Evolutionary conservation across 1,140 invertebrate genomes (phyloP), one percentile per base, ranked within the genome.

Genomic region (Drosophila lacteicornis): DNA sequence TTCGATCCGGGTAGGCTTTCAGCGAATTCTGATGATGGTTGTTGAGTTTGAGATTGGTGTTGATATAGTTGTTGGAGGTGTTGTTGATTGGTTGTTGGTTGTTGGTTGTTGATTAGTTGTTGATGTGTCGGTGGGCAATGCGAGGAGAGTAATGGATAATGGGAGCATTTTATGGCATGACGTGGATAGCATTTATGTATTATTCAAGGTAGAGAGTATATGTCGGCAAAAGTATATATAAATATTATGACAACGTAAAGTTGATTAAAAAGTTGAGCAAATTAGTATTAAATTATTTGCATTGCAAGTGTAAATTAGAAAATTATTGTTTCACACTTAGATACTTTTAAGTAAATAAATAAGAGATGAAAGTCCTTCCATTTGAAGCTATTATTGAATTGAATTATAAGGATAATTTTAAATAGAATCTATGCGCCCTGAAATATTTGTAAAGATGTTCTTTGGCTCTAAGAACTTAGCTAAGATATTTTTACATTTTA

Each of bases 1-100:
- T 95, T 96, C 79, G 96, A 96, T 90, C 96, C 94, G 61, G 96
- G 96, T 92, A 97, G 94, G 93, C 96, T 97, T 94, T 97, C 96
- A 75, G 96, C 96, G 92, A 97, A 96, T 95, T 97, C 96, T 97
- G 88, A 87, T 91, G 70, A 81, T 83, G 55, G 63, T 87, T 67
- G 62, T 75, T 63, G 74, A 67, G 53, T 55, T 59, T 63, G 45
- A 25, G 53, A 59, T 83, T 46, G 27, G 69, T 62, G 59, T 70
- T 74, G 42, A 73, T 74, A 30, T 49, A 68, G 50, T 79, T 45
- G 55, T 61, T 68, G 46, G 60, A 67, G 65, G 55, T 76, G 57
- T 79, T 66, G 75, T 53, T 69, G 30, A 51, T 57, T 70, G 62
- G 50, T 77, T 50, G 46, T 67, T 55, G 58, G 47, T 75, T 66